Evolutionary conservation across 2,113 vertebrate genomes (phyloP).

Genomic region (Hassar affinis): DNA sequence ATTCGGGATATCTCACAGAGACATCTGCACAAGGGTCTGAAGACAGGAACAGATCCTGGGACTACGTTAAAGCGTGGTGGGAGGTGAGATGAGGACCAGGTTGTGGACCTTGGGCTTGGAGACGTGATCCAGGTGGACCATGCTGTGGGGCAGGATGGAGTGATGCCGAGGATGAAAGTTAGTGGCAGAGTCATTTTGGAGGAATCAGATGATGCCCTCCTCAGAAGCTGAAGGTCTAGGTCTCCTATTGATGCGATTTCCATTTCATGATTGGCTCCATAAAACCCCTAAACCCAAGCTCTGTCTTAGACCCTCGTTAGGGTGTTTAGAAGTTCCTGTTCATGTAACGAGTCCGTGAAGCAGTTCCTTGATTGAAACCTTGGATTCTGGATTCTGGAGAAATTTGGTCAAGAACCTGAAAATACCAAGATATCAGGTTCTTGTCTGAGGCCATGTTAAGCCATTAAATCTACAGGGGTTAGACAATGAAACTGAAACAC

Average conservation of each 20-base stretch:
- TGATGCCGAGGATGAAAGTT: conserved; percentile 56
- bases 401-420: not conserved
- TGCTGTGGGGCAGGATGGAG: conserved; percentile 50
- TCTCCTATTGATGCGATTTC: not conserved
- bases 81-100: not conserved
- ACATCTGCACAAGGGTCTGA: too few species aligned
- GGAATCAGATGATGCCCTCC: conserved; percentile 39
- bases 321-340: not conserved
- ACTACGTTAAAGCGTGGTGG: not conserved
- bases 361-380: not conserved
- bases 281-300: not conserved
- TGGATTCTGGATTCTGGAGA: not conserved
- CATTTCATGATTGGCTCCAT: not conserved
- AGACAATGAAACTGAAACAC: too few species aligned
- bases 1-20: not conserved
- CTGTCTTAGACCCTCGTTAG: not conserved
- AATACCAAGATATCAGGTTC: not conserved
- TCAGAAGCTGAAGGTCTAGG: conserved; percentile 48
- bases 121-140: conserved; percentile 52
- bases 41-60: too few species aligned
- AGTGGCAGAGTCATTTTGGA: conserved; percentile 59
- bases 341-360: not conserved
- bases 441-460: not conserved
- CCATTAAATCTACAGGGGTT: too few species aligned
- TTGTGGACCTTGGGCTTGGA: conserved; percentile 64